Percentiles rank a stretch among this genome's conserved stretches.
Conservation (phyloP, 2,797 vertebrate genomes). For the Sebastes alutus region DNA sequence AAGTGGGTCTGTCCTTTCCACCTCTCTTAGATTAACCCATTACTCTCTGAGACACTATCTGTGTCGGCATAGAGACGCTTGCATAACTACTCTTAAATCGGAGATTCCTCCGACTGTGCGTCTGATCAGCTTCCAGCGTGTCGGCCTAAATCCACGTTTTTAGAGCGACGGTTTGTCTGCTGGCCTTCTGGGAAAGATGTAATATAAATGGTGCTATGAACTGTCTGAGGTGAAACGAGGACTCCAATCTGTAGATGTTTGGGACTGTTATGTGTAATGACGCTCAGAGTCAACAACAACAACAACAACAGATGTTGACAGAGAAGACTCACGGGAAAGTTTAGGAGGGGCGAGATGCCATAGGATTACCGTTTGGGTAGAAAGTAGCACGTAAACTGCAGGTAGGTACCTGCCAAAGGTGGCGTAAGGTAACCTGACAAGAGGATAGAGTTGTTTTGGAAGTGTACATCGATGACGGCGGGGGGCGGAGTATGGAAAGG, state of each 20-base stretch:
- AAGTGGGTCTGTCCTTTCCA: constrained; percentile 32
- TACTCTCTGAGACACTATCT: constrained; percentile 34
- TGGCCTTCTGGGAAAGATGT: neutral
- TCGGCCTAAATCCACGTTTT: constrained; percentile 30
- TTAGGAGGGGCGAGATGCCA: constrained; percentile 2
- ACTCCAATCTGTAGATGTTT: neutral
- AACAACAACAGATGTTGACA: constrained; percentile 36
- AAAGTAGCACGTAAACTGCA: constrained; percentile 35
- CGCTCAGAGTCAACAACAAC: neutral
- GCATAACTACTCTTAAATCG: constrained; percentile 61
- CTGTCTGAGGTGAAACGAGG: neutral
- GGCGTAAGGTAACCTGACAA: constrained; percentile 1
- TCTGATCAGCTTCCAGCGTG: constrained; percentile 38
- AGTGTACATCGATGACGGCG: neutral
- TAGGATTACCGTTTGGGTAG: constrained; percentile 27
- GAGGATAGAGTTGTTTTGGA: constrained; percentile 38
- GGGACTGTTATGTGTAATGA: neutral
- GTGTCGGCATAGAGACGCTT: constrained; percentile 56
- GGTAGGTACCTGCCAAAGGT: neutral
- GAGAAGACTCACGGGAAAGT: constrained; percentile 13
- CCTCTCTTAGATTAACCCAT: constrained; percentile 58
- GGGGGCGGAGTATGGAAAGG: neutral
- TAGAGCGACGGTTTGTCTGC: constrained; percentile 1
- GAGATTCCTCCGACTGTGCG: constrained; percentile 29
- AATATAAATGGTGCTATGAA: neutral